Conservation (phyloP, 2,888 invertebrate species). For the Agrenia bidenticulata region DNA sequence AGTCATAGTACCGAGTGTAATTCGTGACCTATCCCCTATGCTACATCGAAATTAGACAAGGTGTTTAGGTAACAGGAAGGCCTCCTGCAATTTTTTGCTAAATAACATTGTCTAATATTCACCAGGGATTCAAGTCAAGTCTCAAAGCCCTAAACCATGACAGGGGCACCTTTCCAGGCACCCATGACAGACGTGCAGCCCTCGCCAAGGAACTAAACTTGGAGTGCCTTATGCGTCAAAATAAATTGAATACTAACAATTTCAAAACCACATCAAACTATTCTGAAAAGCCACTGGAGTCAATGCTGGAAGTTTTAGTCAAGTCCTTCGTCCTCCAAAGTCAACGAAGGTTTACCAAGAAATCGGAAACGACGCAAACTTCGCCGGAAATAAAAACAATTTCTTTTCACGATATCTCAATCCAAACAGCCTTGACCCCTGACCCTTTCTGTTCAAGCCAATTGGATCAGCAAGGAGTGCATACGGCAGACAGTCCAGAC, state of each 20-base stretch:
- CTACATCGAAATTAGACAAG: not conserved
- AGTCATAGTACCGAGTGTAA: not conserved
- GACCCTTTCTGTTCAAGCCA: no score
- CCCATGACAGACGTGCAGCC: not conserved
- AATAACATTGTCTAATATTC: not conserved
- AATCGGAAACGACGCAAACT: not conserved
- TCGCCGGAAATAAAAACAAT: not conserved
- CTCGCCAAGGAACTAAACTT: slow-evolving; percentile 5
- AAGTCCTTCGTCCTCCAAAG: not conserved
- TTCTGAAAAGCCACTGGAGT: not conserved
- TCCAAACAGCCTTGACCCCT: not conserved
- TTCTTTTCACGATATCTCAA: no score
- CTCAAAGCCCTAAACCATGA: slow-evolving; percentile 5
- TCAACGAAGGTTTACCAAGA: not conserved
- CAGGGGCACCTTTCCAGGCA: not conserved
- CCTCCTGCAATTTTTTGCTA: not conserved
- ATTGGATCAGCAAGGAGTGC: no score
- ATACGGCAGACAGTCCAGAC: no score
- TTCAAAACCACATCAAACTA: not conserved
- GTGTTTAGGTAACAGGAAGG: no score
- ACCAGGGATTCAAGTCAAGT: slow-evolving; percentile 6
- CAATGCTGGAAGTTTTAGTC: slow-evolving; percentile 10
- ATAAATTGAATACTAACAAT: not conserved
- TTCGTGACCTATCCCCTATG: not conserved
- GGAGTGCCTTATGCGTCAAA: not conserved